Conservation (phyloP, 2,113 vertebrate species). For the Typhlomys cinereus region DNA sequence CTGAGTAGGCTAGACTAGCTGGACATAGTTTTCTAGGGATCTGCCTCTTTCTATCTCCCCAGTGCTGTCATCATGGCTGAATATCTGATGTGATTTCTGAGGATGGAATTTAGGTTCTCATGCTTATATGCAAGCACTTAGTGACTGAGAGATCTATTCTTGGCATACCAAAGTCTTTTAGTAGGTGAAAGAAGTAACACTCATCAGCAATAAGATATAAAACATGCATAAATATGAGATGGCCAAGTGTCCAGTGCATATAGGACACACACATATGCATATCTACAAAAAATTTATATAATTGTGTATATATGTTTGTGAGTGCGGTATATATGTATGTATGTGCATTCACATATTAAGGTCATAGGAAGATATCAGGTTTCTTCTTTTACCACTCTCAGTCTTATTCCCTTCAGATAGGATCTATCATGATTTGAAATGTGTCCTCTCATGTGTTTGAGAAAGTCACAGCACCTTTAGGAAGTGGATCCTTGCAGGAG, state of each 20-base stretch:
- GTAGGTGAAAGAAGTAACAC: conserved; percentile 16
- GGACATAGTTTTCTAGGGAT: not conserved
- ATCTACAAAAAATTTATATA: not conserved
- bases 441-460: too few relatives aligned
- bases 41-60: too few relatives aligned
- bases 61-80: not conserved
- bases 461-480: too few relatives aligned
- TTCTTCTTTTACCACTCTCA: too few relatives aligned
- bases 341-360: not conserved
- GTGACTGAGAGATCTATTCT: not conserved
- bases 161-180: not conserved
- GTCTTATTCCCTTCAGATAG: too few relatives aligned
- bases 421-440: too few relatives aligned
- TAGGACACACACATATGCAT: not conserved
- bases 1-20: not conserved
- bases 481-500: too few relatives aligned
- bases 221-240: not conserved
- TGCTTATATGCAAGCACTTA: not conserved
- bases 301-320: not conserved
- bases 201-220: not conserved
- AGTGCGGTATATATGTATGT: not conserved
- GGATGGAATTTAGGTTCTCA: not conserved
- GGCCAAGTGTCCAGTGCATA: not conserved
- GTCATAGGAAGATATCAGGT: not conserved
- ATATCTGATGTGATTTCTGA: not conserved